Base-by-base conservation (phyloP, 2,113 vertebrate species). In the Brienomyrus longianalis region DNA sequence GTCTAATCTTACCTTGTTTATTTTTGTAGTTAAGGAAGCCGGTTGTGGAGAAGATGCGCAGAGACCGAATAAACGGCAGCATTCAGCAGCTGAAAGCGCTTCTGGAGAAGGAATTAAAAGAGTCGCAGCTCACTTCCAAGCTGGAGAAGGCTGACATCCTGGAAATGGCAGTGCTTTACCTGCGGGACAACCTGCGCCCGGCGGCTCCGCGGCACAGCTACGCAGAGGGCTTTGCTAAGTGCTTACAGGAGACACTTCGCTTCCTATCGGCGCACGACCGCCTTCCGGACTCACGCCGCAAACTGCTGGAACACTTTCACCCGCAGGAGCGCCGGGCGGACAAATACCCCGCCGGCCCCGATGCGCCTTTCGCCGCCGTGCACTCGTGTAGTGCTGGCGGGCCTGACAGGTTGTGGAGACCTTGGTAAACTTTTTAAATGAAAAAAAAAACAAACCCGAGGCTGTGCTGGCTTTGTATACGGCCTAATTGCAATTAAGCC, bases 21-120 rank as follows among this genome's bases (percentile, higher is more conserved):
- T 89, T 89, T 7, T 89, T 92, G 91, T 87, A 97, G 97, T 89
- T 97, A 83, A 96, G 96, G 56, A 97, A 97, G 91, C 97, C 97
- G 0, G 94, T 94, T 56, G 95, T 97, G 66, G 95, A 97, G 92
- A 97, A 97, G 89, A 96, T 96, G 95, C 95, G 96, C 56, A 94
- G 97, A 0, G 97, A 97, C 90, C 94, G 97, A 54, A 98, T 97
- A 90, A 97, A 98, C 93, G 96, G 92, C 94, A 97, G 97, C 95
- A 97, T 97, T 1, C 96, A 97, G 89, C 96, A 97, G 91, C 94
- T 98, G 21, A 97, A 97, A 74, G 21, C 92, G 90, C 92, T 96
- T 0, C 93, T 96, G 59, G 93, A 95, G 89, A 92, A 93, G 35
- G 93, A 96, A 51, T 93, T 97, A 39, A 93, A 94, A 77, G 88